These are phyloP conservation scores for Nomada fucata DNA, from an alignment of 2,888 invertebrate genomes.

Conservation along the genomic window DNA sequence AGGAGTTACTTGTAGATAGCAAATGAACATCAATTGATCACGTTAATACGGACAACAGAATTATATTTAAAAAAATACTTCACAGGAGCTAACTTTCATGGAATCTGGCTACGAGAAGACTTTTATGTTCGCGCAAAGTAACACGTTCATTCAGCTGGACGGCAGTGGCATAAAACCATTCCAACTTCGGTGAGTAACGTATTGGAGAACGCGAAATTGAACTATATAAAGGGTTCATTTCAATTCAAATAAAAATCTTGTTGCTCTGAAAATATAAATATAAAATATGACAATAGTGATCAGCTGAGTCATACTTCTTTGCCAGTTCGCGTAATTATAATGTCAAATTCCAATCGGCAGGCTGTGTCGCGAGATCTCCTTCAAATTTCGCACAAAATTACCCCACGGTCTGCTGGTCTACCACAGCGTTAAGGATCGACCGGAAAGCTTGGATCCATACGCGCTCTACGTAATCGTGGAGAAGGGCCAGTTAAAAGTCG, in stretches of 20 bases:
- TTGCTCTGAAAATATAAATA: not conserved
- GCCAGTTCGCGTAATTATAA: no score
- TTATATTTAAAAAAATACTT: not conserved
- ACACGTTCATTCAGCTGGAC: conserved; percentile 95
- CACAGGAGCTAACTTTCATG: conserved; percentile 91
- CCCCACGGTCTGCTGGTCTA: conserved; percentile 95
- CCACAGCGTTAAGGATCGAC: conserved; percentile 94
- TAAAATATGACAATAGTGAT: not conserved
- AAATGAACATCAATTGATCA: no score
- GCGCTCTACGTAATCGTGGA: conserved; percentile 96
- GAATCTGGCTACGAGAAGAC: conserved; percentile 93
- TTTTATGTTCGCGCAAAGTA: conserved; percentile 96
- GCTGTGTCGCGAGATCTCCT: conserved; percentile 94
- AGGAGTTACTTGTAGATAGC: not conserved
- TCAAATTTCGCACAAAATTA: conserved; percentile 93
- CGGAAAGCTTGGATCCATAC: conserved; percentile 93
- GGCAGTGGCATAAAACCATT: conserved; percentile 96
- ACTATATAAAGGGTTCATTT: no score
- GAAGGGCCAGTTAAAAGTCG: conserved; percentile 95
- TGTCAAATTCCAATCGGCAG: conserved; percentile 83
- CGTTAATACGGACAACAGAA: not conserved
- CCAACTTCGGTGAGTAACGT: conserved; percentile 90
- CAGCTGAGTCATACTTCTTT: not conserved
- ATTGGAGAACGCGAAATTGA: no score
- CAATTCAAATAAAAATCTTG: not conserved